Base-by-base conservation (phyloP, 2,888 invertebrate species). In the Drosophila ezoana region DNA sequence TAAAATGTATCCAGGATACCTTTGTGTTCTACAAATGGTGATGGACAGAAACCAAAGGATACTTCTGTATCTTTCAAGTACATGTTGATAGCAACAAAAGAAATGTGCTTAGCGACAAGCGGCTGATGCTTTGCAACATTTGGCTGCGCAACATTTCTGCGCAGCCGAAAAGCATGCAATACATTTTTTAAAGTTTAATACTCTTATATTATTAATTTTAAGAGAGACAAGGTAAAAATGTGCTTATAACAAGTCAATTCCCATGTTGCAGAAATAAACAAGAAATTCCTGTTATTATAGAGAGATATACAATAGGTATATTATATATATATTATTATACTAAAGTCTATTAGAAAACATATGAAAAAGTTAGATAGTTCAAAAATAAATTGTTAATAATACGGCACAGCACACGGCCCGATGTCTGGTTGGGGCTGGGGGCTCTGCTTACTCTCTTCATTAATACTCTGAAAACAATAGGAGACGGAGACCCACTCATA, bases 331-430 rank as follows among this genome's bases (percentile, higher is more conserved):
- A 35, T 18, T 32, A 47, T 32, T 69, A 57, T 51, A 38, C 51
- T 61, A 56, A 71, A 68, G 41, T 58, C 49, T 58, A 38, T 47
- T 61, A 53, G 45, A 72, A 58, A 76, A 66, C 71, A 62, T 72
- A 72, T 57, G 51, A 75, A 73, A 72, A 76, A 59, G 51, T 59
- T 53, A 76, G 38, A 58, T 72, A 65, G 48, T 65, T 78, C 65
- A 72, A 83, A 82, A 83, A 79, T 79, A 81, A 79, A 81, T 68
- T 57, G 72, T 43, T 51, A 82, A 64, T 61, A 80, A 72, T 56
- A 76, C 65, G 76, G 72, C 72, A 66, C 53, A 71, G 72, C 51
- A 70, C 51, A 58, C 52, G 65, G 64, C 60, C 65, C 75, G 48
- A 4, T 49, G 11, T 33, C n/a, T 32, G 37, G 38, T 32, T 53